Percentiles rank a stretch among this genome's conserved stretches.
These are phyloP conservation scores for Gisinianus flammeolus DNA, from an alignment of 2,888 invertebrate genomes.

Conservation along the genomic window DNA sequence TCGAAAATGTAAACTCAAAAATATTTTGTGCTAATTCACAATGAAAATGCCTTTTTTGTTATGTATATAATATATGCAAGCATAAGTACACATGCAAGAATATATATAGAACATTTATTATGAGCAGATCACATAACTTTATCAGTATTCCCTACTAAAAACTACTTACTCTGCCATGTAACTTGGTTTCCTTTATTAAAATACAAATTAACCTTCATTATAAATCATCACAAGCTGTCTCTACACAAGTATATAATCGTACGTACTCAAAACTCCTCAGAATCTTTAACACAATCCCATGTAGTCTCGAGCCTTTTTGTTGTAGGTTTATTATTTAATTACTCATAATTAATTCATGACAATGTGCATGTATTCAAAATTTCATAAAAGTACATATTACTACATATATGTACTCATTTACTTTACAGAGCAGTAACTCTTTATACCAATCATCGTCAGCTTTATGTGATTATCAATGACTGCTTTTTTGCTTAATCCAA, in stretches of 20 bases:
- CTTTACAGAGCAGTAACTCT: too few relatives aligned
- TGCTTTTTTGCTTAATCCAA: too few relatives aligned
- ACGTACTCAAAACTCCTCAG: too few relatives aligned
- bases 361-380: too few relatives aligned
- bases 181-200: too few relatives aligned
- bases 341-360: too few relatives aligned
- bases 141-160: neutral
- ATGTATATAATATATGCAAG: neutral
- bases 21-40: slow-evolving; percentile 21
- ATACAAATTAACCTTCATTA: neutral
- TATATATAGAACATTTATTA: neutral
- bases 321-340: too few relatives aligned
- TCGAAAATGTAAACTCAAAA: slow-evolving; percentile 36
- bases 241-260: neutral
- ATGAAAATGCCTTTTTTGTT: slow-evolving; percentile 8
- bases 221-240: slow-evolving; percentile 6
- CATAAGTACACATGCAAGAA: neutral
- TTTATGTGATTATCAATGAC: slow-evolving; percentile 27
- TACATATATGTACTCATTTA: too few relatives aligned
- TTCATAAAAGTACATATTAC: too few relatives aligned
- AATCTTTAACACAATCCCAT: too few relatives aligned
- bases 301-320: too few relatives aligned
- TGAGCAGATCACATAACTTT: neutral
- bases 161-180: neutral
- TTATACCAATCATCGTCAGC: neutral